Percentiles rank a stretch among this genome's conserved stretches.
phyloP scores from a whole-genome alignment of 1,140 invertebrate species.

The Frieseomelitta varia region DNA sequence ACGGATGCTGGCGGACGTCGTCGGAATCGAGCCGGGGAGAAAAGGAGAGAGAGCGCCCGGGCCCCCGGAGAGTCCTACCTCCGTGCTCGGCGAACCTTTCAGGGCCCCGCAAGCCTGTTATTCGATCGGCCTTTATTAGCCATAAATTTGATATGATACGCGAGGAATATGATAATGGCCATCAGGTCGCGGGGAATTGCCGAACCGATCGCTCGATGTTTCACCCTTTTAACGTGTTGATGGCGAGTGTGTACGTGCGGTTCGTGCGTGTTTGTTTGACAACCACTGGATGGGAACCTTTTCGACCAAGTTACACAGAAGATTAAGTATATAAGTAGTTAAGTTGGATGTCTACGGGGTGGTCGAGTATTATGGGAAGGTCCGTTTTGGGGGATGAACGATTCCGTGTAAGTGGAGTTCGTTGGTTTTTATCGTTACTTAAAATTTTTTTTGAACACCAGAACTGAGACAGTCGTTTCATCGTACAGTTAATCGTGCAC shows the following conservation, averaged over 20 bases:
- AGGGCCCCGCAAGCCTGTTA: constrained; percentile 58
- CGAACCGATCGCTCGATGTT: neutral
- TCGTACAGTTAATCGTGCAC: too few species aligned
- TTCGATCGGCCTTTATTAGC: constrained; percentile 70
- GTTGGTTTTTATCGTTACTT: too few species aligned
- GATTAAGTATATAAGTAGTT: neutral
- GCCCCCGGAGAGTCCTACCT: constrained; percentile 1
- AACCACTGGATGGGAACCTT: neutral
- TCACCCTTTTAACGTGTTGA: neutral
- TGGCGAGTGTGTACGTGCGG: neutral
- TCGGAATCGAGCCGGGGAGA: constrained; percentile 29
- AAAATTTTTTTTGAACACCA: too few species aligned
- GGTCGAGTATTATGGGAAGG: neutral
- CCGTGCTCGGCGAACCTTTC: neutral
- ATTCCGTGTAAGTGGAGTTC: too few species aligned
- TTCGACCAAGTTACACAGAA: neutral
- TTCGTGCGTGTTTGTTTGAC: neutral
- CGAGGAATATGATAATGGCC: constrained; percentile 70
- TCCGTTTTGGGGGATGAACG: neutral
- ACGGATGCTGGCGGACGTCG: constrained; percentile 36
- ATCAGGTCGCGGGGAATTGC: constrained; percentile 52
- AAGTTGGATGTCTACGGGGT: neutral
- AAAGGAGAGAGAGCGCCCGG: constrained; percentile 2
- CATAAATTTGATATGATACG: constrained; percentile 71
- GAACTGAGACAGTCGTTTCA: too few species aligned